These are phyloP conservation scores for Vanessa atalanta DNA, from an alignment of 1,140 invertebrate species.

Conservation along the genomic window DNA sequence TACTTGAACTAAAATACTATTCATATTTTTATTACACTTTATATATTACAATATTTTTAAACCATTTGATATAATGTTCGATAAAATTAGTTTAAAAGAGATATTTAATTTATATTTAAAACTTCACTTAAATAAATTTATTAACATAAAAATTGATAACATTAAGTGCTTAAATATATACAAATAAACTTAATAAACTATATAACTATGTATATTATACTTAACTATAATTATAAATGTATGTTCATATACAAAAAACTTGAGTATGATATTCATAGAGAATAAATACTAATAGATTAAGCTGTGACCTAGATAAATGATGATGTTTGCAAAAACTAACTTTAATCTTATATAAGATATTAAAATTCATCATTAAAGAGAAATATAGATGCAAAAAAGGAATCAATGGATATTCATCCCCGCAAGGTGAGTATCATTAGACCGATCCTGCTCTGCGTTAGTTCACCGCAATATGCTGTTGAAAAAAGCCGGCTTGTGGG, in stretches of 20 bases:
- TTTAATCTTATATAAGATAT: not conserved
- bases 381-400: constrained; percentile 26
- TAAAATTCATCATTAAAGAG: constrained; percentile 4
- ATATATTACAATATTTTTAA: not conserved
- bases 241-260: too few species aligned
- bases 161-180: too few species aligned
- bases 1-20: not conserved
- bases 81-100: too few species aligned
- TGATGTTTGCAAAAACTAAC: not conserved
- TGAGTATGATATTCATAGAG: not conserved
- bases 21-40: not conserved
- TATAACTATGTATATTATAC: too few species aligned
- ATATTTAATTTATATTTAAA: too few species aligned
- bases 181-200: too few species aligned
- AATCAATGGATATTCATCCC: constrained; percentile 34
- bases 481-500: constrained; percentile 61
- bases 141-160: too few species aligned
- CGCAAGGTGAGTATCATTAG: constrained; percentile 45
- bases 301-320: not conserved
- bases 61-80: not conserved
- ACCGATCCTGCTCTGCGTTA: constrained; percentile 45
- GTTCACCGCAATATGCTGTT: constrained; percentile 57
- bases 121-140: too few species aligned
- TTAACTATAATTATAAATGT: too few species aligned
- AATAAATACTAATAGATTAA: not conserved